phyloP scores from a whole-genome alignment of 2,888 invertebrate species.

The Lasioglossum figueresi region DNA sequence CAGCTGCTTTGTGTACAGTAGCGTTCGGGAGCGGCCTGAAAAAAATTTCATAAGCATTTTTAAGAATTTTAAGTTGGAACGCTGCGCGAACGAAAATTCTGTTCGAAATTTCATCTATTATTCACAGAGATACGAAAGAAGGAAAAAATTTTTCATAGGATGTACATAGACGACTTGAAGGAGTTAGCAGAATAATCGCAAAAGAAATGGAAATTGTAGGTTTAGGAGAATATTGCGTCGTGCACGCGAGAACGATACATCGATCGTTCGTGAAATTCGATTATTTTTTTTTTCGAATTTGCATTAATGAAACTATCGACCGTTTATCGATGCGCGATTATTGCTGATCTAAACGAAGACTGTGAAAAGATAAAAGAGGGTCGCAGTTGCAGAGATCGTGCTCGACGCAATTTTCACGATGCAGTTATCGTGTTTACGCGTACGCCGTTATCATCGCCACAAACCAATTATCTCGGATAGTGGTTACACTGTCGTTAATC shows the following conservation, averaged over 20 bases:
- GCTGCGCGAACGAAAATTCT: no score
- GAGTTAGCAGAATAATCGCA: not conserved
- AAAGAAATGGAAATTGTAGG: not conserved
- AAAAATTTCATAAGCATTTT: not conserved
- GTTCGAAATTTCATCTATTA: not conserved
- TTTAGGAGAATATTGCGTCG: not conserved
- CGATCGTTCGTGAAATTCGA: not conserved
- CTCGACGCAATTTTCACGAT: not conserved
- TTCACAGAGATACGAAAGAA: no score
- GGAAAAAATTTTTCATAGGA: no score
- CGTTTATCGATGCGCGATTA: not conserved
- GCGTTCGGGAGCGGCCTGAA: conserved; percentile 81
- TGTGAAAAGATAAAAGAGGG: not conserved
- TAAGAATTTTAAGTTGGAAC: not conserved
- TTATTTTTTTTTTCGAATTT: no score
- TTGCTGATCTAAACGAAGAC: not conserved
- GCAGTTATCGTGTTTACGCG: conserved; percentile 27
- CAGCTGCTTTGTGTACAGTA: conserved; percentile 80
- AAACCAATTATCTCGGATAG: conserved; percentile 11
- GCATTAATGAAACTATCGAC: conserved; percentile 17
- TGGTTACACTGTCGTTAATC: not conserved
- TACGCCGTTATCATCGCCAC: not conserved
- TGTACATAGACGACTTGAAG: not conserved
- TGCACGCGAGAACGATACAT: not conserved
- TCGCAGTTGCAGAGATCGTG: not conserved